phyloP scores from a whole-genome alignment of 2,797 vertebrate genomes.

The Luscinia luscinia region DNA sequence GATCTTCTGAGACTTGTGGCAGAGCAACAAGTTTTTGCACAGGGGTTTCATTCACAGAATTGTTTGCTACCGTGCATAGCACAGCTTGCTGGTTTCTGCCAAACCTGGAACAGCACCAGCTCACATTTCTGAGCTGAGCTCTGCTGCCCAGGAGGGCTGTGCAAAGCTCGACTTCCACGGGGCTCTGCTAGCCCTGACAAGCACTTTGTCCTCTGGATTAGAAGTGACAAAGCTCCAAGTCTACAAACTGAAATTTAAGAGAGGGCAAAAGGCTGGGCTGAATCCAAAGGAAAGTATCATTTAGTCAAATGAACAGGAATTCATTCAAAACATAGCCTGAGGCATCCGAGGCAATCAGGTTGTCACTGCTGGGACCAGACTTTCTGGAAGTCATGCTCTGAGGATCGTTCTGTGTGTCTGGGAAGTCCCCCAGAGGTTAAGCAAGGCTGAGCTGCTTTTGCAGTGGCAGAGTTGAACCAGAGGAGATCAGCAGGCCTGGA shows the following conservation, averaged over 20 bases:
- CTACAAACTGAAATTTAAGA: background rate
- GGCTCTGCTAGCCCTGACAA: background rate
- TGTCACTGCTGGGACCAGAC: background rate
- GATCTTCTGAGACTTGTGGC: background rate
- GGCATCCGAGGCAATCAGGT: background rate
- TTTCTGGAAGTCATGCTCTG: background rate
- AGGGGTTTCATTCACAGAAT: slow-evolving; percentile 4
- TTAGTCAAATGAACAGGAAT: background rate
- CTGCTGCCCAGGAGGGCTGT: background rate
- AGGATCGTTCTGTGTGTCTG: background rate
- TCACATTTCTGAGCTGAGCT: background rate
- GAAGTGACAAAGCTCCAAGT: background rate
- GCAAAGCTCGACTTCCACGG: accelerated
- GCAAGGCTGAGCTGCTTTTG: background rate
- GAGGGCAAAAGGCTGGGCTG: background rate
- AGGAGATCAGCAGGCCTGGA: background rate
- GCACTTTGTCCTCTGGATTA: background rate
- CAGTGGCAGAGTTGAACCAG: background rate
- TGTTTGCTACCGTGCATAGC: background rate
- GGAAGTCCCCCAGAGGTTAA: background rate
- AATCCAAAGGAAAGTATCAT: background rate
- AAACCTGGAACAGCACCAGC: background rate
- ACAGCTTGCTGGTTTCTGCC: background rate
- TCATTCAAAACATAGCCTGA: background rate
- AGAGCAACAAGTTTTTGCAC: background rate